A percentile compares a stretch with the other conserved stretches of the same genome.
phyloP scores from a whole-genome alignment of 2,888 invertebrate species.

The Cryptocephalus moraei region DNA sequence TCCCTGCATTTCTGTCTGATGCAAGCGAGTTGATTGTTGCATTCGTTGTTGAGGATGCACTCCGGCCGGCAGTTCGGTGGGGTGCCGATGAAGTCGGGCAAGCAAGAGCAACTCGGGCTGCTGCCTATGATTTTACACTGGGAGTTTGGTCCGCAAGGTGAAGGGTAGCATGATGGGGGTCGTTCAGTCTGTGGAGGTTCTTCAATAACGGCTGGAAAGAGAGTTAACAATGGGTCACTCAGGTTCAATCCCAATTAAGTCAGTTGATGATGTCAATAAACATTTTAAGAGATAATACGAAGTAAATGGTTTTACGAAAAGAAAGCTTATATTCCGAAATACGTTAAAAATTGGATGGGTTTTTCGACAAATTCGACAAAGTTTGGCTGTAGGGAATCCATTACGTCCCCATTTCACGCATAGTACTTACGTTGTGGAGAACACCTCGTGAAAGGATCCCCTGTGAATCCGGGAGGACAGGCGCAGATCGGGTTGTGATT shows the following conservation, averaged over 20 bases:
- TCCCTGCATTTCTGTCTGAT: constrained; percentile 71
- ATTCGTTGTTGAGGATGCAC: constrained; percentile 70
- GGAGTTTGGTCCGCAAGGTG: constrained; percentile 77
- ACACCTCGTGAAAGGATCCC: constrained; percentile 78
- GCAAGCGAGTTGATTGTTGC: constrained; percentile 65
- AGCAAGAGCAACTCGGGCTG: constrained; percentile 69
- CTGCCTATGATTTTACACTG: constrained; percentile 65
- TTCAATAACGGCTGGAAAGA: constrained; percentile 27
- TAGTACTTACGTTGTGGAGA: constrained; percentile 56
- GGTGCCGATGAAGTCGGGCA: constrained; percentile 66
- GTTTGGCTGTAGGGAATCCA: too few species aligned
- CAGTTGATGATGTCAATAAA: too few species aligned
- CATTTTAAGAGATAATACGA: too few species aligned
- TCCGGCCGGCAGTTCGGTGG: constrained; percentile 73
- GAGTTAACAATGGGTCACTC: background rate
- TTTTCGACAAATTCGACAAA: too few species aligned
- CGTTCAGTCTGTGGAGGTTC: constrained; percentile 44
- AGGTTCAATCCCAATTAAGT: too few species aligned
- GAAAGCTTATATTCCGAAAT: too few species aligned
- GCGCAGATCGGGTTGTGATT: constrained; percentile 84
- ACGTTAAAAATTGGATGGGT: too few species aligned
- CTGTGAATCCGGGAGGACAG: constrained; percentile 73
- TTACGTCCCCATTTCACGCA: too few species aligned
- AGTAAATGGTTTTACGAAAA: too few species aligned
- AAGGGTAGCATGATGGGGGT: constrained; percentile 68